Percentiles rank a stretch among this genome's conserved stretches.
Evolutionary conservation across 2,888 invertebrate genomes (phyloP).

Genomic region (Mechanitis mazaeus): DNA sequence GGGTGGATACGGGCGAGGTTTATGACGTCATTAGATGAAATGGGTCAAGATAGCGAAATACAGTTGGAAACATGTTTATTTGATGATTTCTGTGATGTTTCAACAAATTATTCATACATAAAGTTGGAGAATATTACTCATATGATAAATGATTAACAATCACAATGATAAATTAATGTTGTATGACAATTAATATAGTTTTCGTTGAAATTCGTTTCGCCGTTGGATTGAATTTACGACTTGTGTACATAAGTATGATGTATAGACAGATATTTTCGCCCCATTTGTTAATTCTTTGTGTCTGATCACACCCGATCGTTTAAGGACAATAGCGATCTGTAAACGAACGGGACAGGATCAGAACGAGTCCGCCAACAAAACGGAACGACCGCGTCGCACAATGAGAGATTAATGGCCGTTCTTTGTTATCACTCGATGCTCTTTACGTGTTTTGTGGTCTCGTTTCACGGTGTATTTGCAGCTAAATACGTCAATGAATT

Average conservation of each 20-base stretch:
- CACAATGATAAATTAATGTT: slow-evolving; percentile 17
- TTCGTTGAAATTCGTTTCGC: slow-evolving; percentile 29
- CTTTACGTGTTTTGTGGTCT: slow-evolving; percentile 69
- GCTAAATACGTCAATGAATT: slow-evolving; percentile 63
- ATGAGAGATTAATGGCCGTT: slow-evolving; percentile 72
- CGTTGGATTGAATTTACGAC: slow-evolving; percentile 53
- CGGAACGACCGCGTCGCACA: slow-evolving; percentile 59
- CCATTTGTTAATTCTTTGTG: slow-evolving; percentile 65
- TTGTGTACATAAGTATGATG: slow-evolving; percentile 62
- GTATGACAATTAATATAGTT: slow-evolving; percentile 28
- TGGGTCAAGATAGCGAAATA: no score
- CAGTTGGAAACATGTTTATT: no score
- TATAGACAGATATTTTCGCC: slow-evolving; percentile 62
- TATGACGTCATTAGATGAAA: no score
- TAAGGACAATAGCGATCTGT: slow-evolving; percentile 60
- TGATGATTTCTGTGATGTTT: no score
- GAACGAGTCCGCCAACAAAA: slow-evolving; percentile 68
- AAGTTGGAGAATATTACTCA: neutral
- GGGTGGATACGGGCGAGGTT: no score
- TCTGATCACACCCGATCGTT: slow-evolving; percentile 69
- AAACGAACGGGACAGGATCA: slow-evolving; percentile 51
- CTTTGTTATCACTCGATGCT: slow-evolving; percentile 69
- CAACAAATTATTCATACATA: no score
- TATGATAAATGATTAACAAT: slow-evolving; percentile 5
- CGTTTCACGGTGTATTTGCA: slow-evolving; percentile 71